Percentiles rank a stretch among this genome's conserved stretches.
Evolutionary conservation across 2,113 vertebrate species (phyloP).

Genomic region (Scomber colias): DNA sequence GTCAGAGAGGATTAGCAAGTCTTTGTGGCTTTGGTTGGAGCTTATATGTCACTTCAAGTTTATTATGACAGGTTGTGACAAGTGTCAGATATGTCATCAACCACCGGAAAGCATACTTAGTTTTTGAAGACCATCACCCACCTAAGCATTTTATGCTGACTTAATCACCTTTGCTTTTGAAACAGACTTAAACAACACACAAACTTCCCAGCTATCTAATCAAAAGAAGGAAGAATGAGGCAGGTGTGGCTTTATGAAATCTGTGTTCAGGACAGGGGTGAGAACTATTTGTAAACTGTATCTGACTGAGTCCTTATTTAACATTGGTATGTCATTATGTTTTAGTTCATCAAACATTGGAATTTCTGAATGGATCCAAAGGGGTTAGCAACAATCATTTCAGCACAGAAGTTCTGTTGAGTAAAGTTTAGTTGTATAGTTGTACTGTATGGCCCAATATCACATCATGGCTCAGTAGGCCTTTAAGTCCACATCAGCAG

Average conservation of each 20-base stretch:
- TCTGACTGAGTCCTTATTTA: not conserved
- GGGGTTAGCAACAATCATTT: not conserved
- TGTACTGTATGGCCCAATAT: too few species aligned
- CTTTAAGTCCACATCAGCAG: too few species aligned
- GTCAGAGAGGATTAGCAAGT: constrained; percentile 38
- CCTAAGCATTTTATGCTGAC: constrained; percentile 1
- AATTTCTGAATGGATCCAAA: not conserved
- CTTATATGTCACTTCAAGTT: constrained; percentile 30
- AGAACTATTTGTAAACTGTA: not conserved
- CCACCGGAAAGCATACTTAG: not conserved
- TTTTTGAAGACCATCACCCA: not conserved
- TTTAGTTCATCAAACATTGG: not conserved
- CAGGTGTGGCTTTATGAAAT: not conserved
- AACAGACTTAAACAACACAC: not conserved
- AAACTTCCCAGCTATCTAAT: not conserved
- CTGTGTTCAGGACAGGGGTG: not conserved
- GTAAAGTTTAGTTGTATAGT: too few species aligned
- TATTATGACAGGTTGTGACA: constrained; percentile 43
- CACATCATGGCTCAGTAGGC: too few species aligned
- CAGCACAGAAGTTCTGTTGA: too few species aligned
- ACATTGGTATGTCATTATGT: too few species aligned
- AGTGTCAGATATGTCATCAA: constrained; percentile 50
- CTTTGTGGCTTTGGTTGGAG: constrained; percentile 38
- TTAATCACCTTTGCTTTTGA: not conserved
- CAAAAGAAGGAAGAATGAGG: not conserved